Evolutionary conservation across 2,113 vertebrate species (phyloP), one percentile per base, ranked within the genome.

Genomic region (Rhynchopsitta pachyrhyncha): DNA sequence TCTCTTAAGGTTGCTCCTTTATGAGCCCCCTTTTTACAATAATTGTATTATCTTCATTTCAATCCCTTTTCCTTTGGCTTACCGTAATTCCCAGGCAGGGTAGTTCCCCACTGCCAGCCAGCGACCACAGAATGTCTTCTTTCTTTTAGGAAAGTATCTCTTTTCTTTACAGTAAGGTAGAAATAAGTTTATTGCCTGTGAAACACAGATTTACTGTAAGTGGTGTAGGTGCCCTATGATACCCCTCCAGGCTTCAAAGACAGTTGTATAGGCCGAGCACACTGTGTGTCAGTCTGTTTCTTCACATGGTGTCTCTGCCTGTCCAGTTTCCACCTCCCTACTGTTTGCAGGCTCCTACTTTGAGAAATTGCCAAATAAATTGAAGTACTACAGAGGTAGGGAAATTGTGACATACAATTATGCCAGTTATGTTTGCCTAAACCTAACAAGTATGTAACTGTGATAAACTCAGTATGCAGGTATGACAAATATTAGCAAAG

Each of bases 271-370:
- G 10, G 60, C 46, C 31, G 14, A 63, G 23, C 33, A 50, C 23
- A 5, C 2, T 0, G 3, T 2, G 6, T 60, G 19, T 60, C 63
- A 19, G 23, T 41, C 29, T 53, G 13, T 6, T 16, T 12, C 13
- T 42, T 47, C 41, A 67, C 33, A 7, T 5, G 10, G 44, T 7
- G 5, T 11, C 74, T 57, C 62, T 74, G 52, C n/a, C 41, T 44
- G 79, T 44, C 28, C 55, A 59, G 37, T 49, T 50, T 87, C 31
- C 67, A 88, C 46, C 4, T 18, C 24, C 10, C 44, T n/a, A n/a
- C 14, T 35, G 12, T n/a, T 52, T 57, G 24, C 53, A 80, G 27
- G 29, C 46, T 88, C n/a, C 59, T 60, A 14, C 29, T 63, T 42
- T 15, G 8, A 78, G 20, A 78, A 89, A 82, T 0, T 75, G 39